Conservation (phyloP, 2,113 vertebrate species). For the Ailurus styani region DNA sequence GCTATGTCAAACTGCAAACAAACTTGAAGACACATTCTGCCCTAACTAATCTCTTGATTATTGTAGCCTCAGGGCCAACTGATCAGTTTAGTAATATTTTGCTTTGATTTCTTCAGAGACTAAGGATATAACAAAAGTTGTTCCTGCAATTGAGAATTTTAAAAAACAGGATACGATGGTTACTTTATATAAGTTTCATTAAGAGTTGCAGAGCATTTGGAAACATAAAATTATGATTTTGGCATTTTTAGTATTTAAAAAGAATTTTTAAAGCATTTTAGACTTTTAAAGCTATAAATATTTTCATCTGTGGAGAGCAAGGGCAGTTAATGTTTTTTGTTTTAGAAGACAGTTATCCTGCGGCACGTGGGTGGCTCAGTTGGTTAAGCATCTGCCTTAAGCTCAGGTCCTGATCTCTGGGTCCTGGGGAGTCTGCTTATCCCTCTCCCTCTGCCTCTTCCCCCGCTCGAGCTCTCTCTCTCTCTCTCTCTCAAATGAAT, state of each 20-base stretch:
- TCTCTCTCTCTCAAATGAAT: neutral
- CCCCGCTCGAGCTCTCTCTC: neutral
- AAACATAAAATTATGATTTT: constrained; percentile 6
- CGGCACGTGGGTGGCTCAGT: neutral
- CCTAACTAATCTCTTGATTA: neutral
- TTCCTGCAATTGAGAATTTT: neutral
- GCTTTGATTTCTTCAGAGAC: constrained; percentile 26
- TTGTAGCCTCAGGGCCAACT: neutral
- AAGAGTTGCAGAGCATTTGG: constrained; percentile 6
- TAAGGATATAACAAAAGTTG: neutral
- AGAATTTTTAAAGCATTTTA: neutral
- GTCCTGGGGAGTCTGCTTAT: neutral
- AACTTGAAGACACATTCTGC: neutral
- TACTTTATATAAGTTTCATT: constrained; percentile 35
- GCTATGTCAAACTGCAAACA: neutral
- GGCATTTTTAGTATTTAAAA: constrained; percentile 9
- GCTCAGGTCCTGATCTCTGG: neutral
- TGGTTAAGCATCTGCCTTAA: neutral
- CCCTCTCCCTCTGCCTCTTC: too few relatives aligned
- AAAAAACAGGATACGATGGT: neutral
- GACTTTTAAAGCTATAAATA: neutral
- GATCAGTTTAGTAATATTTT: neutral
- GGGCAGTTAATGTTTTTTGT: neutral
- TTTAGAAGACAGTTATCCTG: neutral
- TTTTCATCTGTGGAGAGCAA: constrained; percentile 3